Percentiles rank a stretch among this genome's conserved stretches.
Evolutionary conservation across 2,888 invertebrate genomes (phyloP).

Genomic region (Zeuzera pyrina): DNA sequence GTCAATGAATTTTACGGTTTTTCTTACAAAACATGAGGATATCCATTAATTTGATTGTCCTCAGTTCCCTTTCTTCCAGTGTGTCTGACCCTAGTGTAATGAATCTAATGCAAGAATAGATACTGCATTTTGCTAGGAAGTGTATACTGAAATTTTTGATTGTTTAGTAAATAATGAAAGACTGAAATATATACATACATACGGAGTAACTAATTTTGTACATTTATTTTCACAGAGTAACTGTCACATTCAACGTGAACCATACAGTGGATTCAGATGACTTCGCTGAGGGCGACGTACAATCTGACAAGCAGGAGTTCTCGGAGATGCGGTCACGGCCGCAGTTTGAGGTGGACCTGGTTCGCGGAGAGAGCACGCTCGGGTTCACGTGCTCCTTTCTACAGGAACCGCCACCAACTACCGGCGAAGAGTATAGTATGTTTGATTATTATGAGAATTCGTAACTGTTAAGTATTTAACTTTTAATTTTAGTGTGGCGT

Average conservation of each 20-base stretch:
- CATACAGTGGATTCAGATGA: conserved; percentile 93
- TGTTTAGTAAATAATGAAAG: too few relatives aligned
- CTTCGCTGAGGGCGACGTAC: conserved; percentile 71
- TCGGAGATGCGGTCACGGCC: conserved; percentile 93
- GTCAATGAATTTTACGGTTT: too few relatives aligned
- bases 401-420: conserved; percentile 72
- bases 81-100: too few relatives aligned
- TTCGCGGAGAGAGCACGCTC: conserved; percentile 82
- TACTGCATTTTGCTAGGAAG: too few relatives aligned
- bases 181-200: too few relatives aligned
- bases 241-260: conserved; percentile 92
- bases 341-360: conserved; percentile 90
- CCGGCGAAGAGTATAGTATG: conserved; percentile 81
- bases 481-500: neutral
- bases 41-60: too few relatives aligned
- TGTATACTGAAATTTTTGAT: too few relatives aligned
- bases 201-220: too few relatives aligned
- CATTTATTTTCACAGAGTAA: conserved; percentile 72
- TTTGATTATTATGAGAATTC: too few relatives aligned
- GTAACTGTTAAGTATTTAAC: conserved; percentile 21
- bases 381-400: conserved; percentile 90
- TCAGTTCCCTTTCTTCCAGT: too few relatives aligned
- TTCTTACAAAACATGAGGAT: too few relatives aligned
- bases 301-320: conserved; percentile 80
- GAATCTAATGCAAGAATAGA: too few relatives aligned